These are phyloP conservation scores for Hyles lineata DNA, from an alignment of 2,888 invertebrate genomes.

Conservation along the genomic window DNA sequence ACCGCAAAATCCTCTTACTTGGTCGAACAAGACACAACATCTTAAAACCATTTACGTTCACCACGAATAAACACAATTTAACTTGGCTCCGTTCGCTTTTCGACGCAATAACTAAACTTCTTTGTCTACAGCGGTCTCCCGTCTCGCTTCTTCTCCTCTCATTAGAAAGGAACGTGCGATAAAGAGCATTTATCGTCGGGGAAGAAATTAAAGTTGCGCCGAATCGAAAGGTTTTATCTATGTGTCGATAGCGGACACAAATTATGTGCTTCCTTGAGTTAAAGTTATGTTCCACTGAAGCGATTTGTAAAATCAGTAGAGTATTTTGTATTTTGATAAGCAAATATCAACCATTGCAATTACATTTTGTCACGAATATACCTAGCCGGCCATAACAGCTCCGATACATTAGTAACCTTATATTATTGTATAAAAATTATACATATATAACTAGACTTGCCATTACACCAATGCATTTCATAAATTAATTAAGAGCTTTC, in stretches of 20 bases:
- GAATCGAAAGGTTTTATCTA: slow-evolving; percentile 82
- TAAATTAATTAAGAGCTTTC: too few species aligned
- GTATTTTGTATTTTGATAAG: too few species aligned
- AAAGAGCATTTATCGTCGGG: slow-evolving; percentile 74
- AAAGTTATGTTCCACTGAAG: slow-evolving; percentile 45
- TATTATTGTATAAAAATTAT: too few species aligned
- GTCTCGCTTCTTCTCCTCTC: slow-evolving; percentile 52
- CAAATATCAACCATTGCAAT: too few species aligned
- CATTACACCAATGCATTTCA: too few species aligned
- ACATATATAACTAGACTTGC: too few species aligned
- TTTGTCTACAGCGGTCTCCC: slow-evolving; percentile 58
- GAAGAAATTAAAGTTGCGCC: slow-evolving; percentile 82
- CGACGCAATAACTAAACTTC: slow-evolving; percentile 67
- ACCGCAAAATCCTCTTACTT: slow-evolving; percentile 19
- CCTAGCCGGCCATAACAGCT: too few species aligned
- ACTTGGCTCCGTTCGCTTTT: slow-evolving; percentile 43
- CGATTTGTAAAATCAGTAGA: slow-evolving; percentile 28
- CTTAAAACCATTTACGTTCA: slow-evolving; percentile 25
- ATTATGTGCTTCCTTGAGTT: slow-evolving; percentile 79
- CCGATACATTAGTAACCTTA: too few species aligned
- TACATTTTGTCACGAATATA: too few species aligned
- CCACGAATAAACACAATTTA: slow-evolving; percentile 50
- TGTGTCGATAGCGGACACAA: slow-evolving; percentile 83
- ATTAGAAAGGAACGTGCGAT: slow-evolving; percentile 60
- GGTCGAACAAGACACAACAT: slow-evolving; percentile 16